Percentiles rank a stretch among this genome's conserved stretches.
Evolutionary conservation across 2,797 vertebrate species (phyloP).

Genomic region (Enteromius viviparus): DNA sequence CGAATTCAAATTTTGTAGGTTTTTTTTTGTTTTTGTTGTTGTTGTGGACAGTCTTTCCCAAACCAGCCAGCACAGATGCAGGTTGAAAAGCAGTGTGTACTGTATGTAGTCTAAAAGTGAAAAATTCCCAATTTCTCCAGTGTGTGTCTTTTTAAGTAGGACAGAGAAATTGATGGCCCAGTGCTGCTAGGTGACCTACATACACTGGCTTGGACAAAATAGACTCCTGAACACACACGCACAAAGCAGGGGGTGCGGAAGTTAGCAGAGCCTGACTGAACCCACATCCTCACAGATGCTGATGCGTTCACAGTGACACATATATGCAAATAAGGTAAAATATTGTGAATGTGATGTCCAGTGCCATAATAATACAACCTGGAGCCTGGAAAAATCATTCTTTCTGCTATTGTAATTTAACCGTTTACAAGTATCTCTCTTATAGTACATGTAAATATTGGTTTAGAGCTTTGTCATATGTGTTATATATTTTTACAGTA

Average conservation of each 20-base stretch:
- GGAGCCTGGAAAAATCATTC: not conserved
- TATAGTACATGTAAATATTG: no score
- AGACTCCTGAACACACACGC: conserved; percentile 60
- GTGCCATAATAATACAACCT: not conserved
- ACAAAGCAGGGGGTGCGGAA: conserved; percentile 53
- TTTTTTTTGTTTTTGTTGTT: conserved; percentile 36
- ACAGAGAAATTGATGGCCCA: conserved; percentile 72
- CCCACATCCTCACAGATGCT: conserved; percentile 55
- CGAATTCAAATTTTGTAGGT: conserved; percentile 40
- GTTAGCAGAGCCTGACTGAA: conserved; percentile 46
- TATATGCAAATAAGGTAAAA: conserved; percentile 30
- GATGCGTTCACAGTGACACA: conserved; percentile 50
- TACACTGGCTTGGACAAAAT: conserved; percentile 66
- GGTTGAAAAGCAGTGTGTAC: conserved; percentile 46
- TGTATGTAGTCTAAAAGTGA: conserved; percentile 52
- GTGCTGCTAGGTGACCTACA: conserved; percentile 72
- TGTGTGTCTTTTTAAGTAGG: conserved; percentile 70
- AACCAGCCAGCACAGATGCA: conserved; percentile 35
- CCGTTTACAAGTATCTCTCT: not conserved
- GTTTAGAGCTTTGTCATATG: no score
- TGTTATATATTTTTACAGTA: no score
- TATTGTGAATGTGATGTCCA: conserved; percentile 15
- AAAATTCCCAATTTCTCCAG: conserved; percentile 63
- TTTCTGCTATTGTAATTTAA: not conserved
- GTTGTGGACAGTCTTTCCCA: conserved; percentile 41